Percentiles rank a stretch among this genome's conserved stretches.
These are phyloP conservation scores for Dryobates pubescens DNA, from an alignment of 2,797 vertebrate species.

Conservation along the genomic window DNA sequence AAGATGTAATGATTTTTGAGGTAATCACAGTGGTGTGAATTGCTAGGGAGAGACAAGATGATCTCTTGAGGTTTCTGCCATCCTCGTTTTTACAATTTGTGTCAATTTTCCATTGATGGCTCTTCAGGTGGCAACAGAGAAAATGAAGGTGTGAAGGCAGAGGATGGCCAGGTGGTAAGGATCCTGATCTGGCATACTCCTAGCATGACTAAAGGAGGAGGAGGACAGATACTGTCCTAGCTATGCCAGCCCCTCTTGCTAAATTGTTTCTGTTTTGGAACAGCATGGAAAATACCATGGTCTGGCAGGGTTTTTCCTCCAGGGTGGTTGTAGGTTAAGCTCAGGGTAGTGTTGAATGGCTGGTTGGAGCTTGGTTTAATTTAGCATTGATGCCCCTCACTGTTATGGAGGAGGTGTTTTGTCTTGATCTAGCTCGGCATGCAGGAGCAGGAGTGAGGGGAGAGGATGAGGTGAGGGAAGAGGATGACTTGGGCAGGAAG, in stretches of 20 bases:
- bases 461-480: no score
- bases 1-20: neutral
- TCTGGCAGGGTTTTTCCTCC: neutral
- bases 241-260: rapidly evolving
- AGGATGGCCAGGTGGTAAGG: neutral
- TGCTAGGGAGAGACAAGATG: neutral
- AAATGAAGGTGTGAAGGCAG: neutral
- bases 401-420: neutral
- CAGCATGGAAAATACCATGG: rapidly evolving
- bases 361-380: neutral
- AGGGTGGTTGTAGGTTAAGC: rapidly evolving
- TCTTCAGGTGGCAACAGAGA: neutral
- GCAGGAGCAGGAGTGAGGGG: no score
- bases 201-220: neutral
- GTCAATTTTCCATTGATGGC: neutral
- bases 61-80: neutral
- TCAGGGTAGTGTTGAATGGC: neutral
- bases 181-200: neutral
- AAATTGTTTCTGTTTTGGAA: neutral
- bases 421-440: neutral
- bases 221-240: neutral
- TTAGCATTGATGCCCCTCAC: neutral
- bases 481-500: rapidly evolving
- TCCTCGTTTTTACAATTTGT: neutral
- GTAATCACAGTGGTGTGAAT: neutral